Percentiles rank a stretch among this genome's conserved stretches.
Evolutionary conservation across 2,888 invertebrate species (phyloP).

Genomic region (Halictus ligatus): DNA sequence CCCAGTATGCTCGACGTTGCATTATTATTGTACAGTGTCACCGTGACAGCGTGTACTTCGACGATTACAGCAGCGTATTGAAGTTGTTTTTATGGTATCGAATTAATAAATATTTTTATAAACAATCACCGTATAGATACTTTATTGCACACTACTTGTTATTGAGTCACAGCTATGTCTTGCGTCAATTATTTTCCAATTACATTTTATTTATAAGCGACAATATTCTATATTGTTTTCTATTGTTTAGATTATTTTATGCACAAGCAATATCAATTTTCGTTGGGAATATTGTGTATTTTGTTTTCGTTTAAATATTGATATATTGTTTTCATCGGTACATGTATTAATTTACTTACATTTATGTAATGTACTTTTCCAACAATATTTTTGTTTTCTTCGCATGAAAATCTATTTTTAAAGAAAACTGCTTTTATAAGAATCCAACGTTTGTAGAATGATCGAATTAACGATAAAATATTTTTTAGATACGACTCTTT

Average conservation of each 20-base stretch:
- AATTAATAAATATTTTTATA: slow-evolving; percentile 31
- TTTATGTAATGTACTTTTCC: neutral
- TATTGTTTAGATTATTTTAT: neutral
- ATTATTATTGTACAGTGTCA: slow-evolving; percentile 32
- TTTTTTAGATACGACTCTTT: slow-evolving; percentile 50
- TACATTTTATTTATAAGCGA: neutral
- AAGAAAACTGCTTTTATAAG: neutral
- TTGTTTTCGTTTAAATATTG: neutral
- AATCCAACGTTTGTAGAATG: neutral
- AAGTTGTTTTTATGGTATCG: slow-evolving; percentile 11
- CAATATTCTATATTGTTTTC: neutral
- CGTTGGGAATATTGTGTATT: neutral
- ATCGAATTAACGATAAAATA: neutral
- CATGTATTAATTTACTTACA: neutral
- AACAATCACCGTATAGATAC: slow-evolving; percentile 22
- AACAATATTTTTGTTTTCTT: neutral
- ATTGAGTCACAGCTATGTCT: neutral
- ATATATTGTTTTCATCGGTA: neutral
- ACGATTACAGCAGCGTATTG: slow-evolving; percentile 13
- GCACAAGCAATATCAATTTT: neutral
- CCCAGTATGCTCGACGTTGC: slow-evolving; percentile 14
- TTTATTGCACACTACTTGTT: slow-evolving; percentile 19
- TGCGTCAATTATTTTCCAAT: neutral
- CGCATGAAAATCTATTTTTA: neutral
- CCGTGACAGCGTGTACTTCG: slow-evolving; percentile 24